These are phyloP conservation scores for Portunus trituberculatus DNA, from an alignment of 1,140 invertebrate species.

Conservation along the genomic window DNA sequence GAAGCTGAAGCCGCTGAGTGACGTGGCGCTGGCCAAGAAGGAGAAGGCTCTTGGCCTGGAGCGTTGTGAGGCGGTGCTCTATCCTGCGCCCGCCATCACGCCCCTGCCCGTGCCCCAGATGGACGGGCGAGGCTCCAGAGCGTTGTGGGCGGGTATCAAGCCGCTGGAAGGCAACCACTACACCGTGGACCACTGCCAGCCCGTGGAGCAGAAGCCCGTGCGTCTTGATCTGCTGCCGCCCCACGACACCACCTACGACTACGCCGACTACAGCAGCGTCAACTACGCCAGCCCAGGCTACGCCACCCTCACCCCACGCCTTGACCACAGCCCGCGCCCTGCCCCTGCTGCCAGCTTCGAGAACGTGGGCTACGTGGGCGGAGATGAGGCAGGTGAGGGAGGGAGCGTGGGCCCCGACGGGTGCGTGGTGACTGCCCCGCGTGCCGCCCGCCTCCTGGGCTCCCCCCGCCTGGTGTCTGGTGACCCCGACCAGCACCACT, in stretches of 20 bases:
- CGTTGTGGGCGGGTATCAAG: conserved; percentile 91
- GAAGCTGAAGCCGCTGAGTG: conserved; percentile 77
- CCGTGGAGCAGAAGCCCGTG: conserved; percentile 77
- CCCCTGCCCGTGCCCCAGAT: conserved; percentile 80
- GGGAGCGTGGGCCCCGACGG: conserved; percentile 66
- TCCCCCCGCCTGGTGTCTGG: conserved; percentile 56
- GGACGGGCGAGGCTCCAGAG: conserved; percentile 82
- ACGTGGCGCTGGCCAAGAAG: conserved; percentile 77
- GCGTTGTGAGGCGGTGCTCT: conserved; percentile 82
- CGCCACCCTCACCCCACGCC: conserved; percentile 82
- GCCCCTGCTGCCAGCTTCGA: conserved; percentile 74
- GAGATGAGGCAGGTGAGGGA: conserved; percentile 74
- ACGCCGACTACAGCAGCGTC: conserved; percentile 76
- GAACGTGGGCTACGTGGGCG: conserved; percentile 75
- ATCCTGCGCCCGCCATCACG: conserved; percentile 82
- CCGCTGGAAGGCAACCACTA: conserved; percentile 83
- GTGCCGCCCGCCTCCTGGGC: conserved; percentile 74
- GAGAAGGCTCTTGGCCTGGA: conserved; percentile 78
- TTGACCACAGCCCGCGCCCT: conserved; percentile 81
- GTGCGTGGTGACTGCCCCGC: conserved; percentile 74
- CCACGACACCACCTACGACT: conserved; percentile 76
- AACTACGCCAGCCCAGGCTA: conserved; percentile 72
- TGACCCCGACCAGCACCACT: conserved; percentile 68
- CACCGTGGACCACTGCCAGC: conserved; percentile 78
- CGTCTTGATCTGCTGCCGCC: conserved; percentile 77